A percentile compares a stretch with the other conserved stretches of the same genome.
These are phyloP conservation scores for Nanorana parkeri DNA, from an alignment of 2,113 vertebrate species.

Conservation along the genomic window DNA sequence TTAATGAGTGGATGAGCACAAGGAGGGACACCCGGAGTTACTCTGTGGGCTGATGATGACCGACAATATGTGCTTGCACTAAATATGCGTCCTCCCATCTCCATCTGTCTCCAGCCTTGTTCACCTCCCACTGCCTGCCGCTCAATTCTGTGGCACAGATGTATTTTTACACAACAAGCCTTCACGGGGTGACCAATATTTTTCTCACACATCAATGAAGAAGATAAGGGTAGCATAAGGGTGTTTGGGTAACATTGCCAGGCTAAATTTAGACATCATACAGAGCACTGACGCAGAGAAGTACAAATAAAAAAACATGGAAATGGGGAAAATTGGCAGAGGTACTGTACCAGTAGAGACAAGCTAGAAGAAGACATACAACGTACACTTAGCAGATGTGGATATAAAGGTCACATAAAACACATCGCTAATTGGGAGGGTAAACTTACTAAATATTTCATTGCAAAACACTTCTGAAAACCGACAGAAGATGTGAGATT, in stretches of 20 bases:
- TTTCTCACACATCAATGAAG: conserved; percentile 45
- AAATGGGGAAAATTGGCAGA: too few species aligned
- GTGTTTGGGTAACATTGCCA: neutral
- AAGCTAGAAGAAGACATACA: too few species aligned
- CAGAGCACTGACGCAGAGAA: neutral
- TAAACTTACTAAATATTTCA: too few species aligned
- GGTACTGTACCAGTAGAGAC: too few species aligned
- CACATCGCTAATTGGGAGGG: too few species aligned
- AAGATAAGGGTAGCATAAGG: conserved; percentile 32
- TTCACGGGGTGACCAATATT: conserved; percentile 50
- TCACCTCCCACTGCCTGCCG: conserved; percentile 44
- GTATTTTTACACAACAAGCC: conserved; percentile 54
- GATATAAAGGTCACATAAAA: too few species aligned
- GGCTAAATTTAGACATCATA: neutral
- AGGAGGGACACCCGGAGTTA: conserved; percentile 8
- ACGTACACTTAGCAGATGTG: too few species aligned
- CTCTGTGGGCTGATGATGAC: conserved; percentile 33
- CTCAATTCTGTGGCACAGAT: conserved; percentile 48
- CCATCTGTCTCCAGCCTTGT: conserved; percentile 46
- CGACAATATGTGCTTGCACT: conserved; percentile 32
- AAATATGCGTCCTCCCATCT: conserved; percentile 27
- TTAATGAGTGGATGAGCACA: conserved; percentile 11
- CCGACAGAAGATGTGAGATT: too few species aligned
- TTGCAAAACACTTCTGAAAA: too few species aligned
- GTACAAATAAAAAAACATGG: neutral